These are phyloP conservation scores for Drosophila putrida DNA, from an alignment of 2,888 invertebrate genomes.

Conservation along the genomic window DNA sequence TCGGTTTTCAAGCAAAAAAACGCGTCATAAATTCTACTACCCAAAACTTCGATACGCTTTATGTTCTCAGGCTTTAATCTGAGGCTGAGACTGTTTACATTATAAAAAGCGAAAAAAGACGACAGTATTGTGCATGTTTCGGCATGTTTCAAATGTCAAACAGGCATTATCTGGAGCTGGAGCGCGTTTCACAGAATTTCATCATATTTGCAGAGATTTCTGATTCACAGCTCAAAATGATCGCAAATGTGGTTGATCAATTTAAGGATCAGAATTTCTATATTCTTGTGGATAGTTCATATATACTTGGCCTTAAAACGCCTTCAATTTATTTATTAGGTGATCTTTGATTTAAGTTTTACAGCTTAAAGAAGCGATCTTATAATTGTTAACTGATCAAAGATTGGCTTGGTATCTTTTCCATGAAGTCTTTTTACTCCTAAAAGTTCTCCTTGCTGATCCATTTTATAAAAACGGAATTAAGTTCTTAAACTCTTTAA, in stretches of 20 bases:
- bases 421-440: no score
- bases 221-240: neutral
- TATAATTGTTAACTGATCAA: no score
- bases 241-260: neutral
- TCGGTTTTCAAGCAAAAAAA: constrained; percentile 20
- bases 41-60: constrained; percentile 45
- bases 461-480: no score
- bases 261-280: neutral
- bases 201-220: constrained; percentile 16
- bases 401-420: no score
- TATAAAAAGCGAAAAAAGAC: no score
- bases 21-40: constrained; percentile 36
- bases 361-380: neutral
- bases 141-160: constrained; percentile 27
- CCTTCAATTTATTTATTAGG: no score
- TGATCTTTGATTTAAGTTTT: neutral
- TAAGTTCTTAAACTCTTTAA: no score
- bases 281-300: neutral
- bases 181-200: constrained; percentile 24
- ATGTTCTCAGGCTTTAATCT: constrained; percentile 61
- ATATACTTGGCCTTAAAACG: no score
- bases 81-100: constrained; percentile 1
- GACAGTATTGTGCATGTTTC: constrained; percentile 38
- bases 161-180: constrained; percentile 20
- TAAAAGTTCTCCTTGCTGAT: no score